A percentile compares a stretch with the other conserved stretches of the same genome.
Evolutionary conservation across 2,888 invertebrate species (phyloP).

Genomic region (Unio delphinus): DNA sequence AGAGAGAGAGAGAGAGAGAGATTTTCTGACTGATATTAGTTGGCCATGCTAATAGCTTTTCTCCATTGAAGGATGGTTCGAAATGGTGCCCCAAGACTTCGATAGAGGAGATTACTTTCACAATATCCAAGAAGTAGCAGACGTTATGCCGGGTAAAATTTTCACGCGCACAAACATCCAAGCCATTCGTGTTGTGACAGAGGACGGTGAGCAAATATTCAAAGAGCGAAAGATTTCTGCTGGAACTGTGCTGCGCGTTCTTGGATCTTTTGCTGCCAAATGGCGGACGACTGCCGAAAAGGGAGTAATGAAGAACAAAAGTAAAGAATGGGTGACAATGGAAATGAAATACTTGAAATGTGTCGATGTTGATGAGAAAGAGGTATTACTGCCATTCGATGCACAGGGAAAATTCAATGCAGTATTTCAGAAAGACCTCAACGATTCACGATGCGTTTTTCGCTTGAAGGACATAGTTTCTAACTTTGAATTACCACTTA

Average conservation of each 20-base stretch:
- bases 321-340: slow-evolving; percentile 48
- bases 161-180: slow-evolving; percentile 55
- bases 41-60: background rate
- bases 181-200: slow-evolving; percentile 37
- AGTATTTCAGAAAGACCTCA: slow-evolving; percentile 50
- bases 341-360: slow-evolving; percentile 61
- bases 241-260: slow-evolving; percentile 48
- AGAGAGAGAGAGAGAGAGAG: no score
- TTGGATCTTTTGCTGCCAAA: slow-evolving; percentile 55
- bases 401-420: slow-evolving; percentile 57
- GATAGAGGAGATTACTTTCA: slow-evolving; percentile 44
- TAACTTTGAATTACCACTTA: slow-evolving; percentile 53
- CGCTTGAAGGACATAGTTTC: slow-evolving; percentile 56
- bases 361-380: slow-evolving; percentile 43
- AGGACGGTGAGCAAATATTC: slow-evolving; percentile 36
- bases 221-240: slow-evolving; percentile 51
- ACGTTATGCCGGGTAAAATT: slow-evolving; percentile 52
- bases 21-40: no score
- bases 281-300: slow-evolving; percentile 57
- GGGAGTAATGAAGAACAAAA: slow-evolving; percentile 53
- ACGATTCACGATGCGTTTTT: slow-evolving; percentile 50
- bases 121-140: slow-evolving; percentile 53
- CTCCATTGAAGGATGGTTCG: slow-evolving; percentile 57
- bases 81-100: slow-evolving; percentile 59
- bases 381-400: slow-evolving; percentile 51